Percentiles rank a stretch among this genome's conserved stretches.
phyloP scores from a whole-genome alignment of 1,140 invertebrate genomes.

The Zaprionus capensis region DNA sequence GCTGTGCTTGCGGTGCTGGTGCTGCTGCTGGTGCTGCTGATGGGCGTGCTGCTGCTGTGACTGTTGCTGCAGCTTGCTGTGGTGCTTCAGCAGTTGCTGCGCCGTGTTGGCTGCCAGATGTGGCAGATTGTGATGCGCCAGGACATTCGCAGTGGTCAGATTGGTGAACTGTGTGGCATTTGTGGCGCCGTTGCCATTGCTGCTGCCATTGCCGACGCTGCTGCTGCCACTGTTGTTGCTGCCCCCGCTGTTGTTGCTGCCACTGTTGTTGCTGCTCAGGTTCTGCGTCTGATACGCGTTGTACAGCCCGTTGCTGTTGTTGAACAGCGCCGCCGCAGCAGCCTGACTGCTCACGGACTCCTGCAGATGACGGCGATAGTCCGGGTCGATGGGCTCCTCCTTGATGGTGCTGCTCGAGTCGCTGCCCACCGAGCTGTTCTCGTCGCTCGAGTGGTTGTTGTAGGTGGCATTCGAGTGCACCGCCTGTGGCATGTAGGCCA shows the following conservation, averaged over 20 bases:
- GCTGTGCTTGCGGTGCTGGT: conserved; percentile 86
- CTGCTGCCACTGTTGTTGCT: conserved; percentile 84
- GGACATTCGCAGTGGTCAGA: conserved; percentile 88
- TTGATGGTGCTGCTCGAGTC: conserved; percentile 82
- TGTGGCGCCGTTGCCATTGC: conserved; percentile 84
- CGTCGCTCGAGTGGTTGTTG: conserved; percentile 85
- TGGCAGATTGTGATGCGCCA: conserved; percentile 84
- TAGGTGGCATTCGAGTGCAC: conserved; percentile 93
- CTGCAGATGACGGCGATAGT: conserved; percentile 87
- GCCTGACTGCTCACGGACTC: conserved; percentile 83
- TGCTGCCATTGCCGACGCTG: conserved; percentile 85
- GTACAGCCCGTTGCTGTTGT: conserved; percentile 84
- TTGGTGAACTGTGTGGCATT: conserved; percentile 85
- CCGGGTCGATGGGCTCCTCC: conserved; percentile 91
- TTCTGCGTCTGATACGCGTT: conserved; percentile 74
- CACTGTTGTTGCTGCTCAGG: conserved; percentile 84
- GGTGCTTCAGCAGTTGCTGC: conserved; percentile 81
- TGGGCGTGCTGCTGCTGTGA: conserved; percentile 56
- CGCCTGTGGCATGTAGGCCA: conserved; percentile 95
- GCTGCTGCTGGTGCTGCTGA: conserved; percentile 69
- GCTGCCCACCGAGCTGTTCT: conserved; percentile 79
- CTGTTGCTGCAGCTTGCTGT: conserved; percentile 80
- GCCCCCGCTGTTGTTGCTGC: conserved; percentile 40
- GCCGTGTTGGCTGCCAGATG: conserved; percentile 78
- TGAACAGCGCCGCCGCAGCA: conserved; percentile 71